Evolutionary conservation across 2,113 vertebrate species (phyloP).

Genomic region (Vidua macroura): DNA sequence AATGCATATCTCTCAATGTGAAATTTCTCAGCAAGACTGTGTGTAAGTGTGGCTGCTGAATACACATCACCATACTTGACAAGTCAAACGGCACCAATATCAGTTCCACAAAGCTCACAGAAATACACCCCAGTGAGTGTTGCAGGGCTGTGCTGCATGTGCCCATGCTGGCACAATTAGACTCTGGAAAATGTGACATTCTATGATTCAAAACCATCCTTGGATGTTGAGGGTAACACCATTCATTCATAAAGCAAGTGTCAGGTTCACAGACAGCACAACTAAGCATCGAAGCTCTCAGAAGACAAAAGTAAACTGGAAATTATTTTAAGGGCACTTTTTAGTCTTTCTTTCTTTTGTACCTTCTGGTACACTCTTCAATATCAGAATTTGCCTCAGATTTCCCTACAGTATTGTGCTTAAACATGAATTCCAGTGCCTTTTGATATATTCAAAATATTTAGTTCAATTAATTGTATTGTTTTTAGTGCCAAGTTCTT

Average conservation of each 20-base stretch:
- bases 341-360: background rate
- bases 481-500: constrained; percentile 27
- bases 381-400: background rate
- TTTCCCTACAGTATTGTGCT: background rate
- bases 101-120: background rate
- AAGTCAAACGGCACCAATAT: background rate
- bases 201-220: background rate
- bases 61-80: background rate
- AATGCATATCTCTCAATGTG: background rate
- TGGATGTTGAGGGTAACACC: background rate
- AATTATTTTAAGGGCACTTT: background rate
- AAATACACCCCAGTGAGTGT: rapidly evolving
- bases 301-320: background rate
- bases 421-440: background rate
- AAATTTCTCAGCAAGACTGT: background rate
- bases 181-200: background rate
- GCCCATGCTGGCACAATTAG: rapidly evolving
- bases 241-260: background rate
- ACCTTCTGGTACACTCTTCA: background rate
- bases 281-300: background rate
- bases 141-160: background rate
- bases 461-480: background rate
- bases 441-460: constrained; percentile 22
- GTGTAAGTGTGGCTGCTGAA: background rate
- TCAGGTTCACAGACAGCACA: background rate